Base-by-base conservation (phyloP, 1,140 invertebrate species). In the Nephila pilipes region DNA sequence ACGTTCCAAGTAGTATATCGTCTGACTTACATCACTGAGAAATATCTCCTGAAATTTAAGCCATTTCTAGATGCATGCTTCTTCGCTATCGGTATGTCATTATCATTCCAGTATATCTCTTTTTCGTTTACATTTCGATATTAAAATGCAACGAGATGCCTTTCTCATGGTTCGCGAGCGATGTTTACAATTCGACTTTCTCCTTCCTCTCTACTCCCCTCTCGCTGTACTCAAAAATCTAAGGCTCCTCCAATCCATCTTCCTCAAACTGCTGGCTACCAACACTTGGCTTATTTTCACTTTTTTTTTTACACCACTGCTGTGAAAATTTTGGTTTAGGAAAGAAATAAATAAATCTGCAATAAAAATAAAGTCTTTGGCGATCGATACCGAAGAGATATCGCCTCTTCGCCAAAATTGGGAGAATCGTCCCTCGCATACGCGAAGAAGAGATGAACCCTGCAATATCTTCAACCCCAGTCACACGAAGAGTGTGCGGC, bases 131-230 rank as follows among this genome's bases (percentile, higher is more conserved):
- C 69, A 75, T 75, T 75, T 20, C 16, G 29, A 32, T 75, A 75
- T 75, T 75, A 75, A 75, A 75, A 75, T 75, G 29, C 25, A 75
- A 75, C 69, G 69, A 75, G 25, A 75, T 75, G 29, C 32, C 29
- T 75, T 75, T 36, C 2, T 10, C 69, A 18, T 75, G 69, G 36
- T 75, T 75, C 32, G 36, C 69, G 25, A 32, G 14, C 16, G 12
- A 75, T 75, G 69, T 75, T 75, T 75, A 75, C 69, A 75, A 75
- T 75, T 75, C 69, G 69, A 75, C 69, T 75, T 36, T 75, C 69
- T 32, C 32, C 58, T 60, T 22, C 58, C 16, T 20, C n/a, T n/a
- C n/a, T n/a, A n/a, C n/a, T 1, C 58, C 12, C 18, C 16, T 46
- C 12, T 46, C 46, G 6, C n/a, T 5, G 25, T 14, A 32, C 29